Evolutionary conservation across 2,797 vertebrate genomes (phyloP), one percentile per base, ranked within the genome.

Genomic region (Rhodeus uyekii): DNA sequence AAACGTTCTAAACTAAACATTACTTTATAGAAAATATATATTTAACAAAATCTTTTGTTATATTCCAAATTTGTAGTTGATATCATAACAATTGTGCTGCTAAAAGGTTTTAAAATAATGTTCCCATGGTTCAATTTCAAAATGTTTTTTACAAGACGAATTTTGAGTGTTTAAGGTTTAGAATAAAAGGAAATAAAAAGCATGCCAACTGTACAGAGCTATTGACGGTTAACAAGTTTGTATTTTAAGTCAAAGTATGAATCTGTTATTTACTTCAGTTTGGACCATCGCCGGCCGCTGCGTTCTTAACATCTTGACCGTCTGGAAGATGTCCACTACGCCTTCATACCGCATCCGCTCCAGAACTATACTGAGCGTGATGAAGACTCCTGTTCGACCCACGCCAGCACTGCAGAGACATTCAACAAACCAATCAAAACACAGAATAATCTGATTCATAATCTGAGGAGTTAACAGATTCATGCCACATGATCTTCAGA

Each of bases 291-390:
- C 98, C 89, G 98, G 98, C 92, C 98, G 95, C 90, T 99, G 98
- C 34, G 98, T 99, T 92, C 98, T 95, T 89, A 99, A 91, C 98
- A 99, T 99, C 96, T 99, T 99, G 92, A 99, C 98, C 29, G 98
- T 99, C 95, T 99, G 98, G 95, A 99, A 99, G 92, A 99, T 98
- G 94, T 99, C 98, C 94, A 99, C 97, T 88, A 99, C 97, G 19
- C 98, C 98, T 93, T 99, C 98, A 10, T 99, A 99, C 94, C 98
- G 96, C 98, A 99, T 99, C 92, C 98, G 93, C 93, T 99, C 98
- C 94, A 99, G 93, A 86, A 99, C 98, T 55, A 99, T 99, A 90
- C 98, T 99, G 89, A 99, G 94, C n/a, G 98, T 99, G 94, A 99
- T 99, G 94, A 99, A 99, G 88, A 99, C 98, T 86, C 98, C 98